Base-by-base conservation (phyloP, 2,113 vertebrate genomes). In the Mellivora capensis region DNA sequence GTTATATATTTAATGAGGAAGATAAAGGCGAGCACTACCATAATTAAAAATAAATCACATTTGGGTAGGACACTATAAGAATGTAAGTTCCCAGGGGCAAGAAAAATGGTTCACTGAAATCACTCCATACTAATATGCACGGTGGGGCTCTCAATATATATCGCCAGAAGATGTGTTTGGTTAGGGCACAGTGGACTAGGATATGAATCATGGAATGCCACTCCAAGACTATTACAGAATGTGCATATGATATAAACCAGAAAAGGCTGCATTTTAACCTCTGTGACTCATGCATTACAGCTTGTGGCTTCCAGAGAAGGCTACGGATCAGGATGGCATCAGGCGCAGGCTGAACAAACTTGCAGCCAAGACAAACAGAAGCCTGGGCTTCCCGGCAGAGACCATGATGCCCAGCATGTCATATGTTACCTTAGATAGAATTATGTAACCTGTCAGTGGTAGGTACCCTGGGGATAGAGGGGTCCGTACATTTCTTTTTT, bases 211-310 rank as follows among this genome's bases (percentile, higher is more conserved):
- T 8, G 44, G 17, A 77, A 39, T 17, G 31, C 14, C 10, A 71
- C 49, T 95, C 44, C 52, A 74, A 64, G 37, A 62, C 44, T 23
- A 18, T 92, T 59, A 81, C 34, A 93, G 95, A 97, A 59, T 69
- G 62, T 61, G 52, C 49, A 31, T 64, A 77, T 64, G 83, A 90
- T n/a, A 90, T 49, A 96, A 96, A 92, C 74, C 94, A 96, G 90
- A 90, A 97, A 87, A 62, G 25, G 76, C 85, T 96, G 57, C 39
- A 62, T 95, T 95, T 94, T 95, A 85, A 92, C 62, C 62, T 87
- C 84, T 13, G 10, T 93, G 90, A 94, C 88, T 85, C 90, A 93
- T 27, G 49, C 6, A 44, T 93, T 74, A 90, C 2, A 85, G 79
- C 39, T 31, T 72, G 76, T 67, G 87, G 80, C 81, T 98, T 93